phyloP scores from a whole-genome alignment of 2,888 invertebrate species.

The Amorpha juglandis region DNA sequence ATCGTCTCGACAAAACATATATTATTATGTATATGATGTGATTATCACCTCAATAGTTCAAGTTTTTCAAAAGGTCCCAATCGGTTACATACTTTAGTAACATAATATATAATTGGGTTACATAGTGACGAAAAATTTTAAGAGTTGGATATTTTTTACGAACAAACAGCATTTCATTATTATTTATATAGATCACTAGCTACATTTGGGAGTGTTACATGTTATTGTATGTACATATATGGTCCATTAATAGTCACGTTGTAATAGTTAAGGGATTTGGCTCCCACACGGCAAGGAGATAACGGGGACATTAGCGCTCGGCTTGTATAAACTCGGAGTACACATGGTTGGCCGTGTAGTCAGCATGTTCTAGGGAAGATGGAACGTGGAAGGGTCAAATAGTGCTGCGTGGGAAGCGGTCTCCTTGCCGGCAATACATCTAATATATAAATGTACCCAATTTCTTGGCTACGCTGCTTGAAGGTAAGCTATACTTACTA shows the following conservation, averaged over 20 bases:
- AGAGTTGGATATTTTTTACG: too few relatives aligned
- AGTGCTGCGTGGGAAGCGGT: conserved; percentile 60
- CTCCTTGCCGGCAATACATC: conserved; percentile 28
- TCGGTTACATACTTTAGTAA: too few relatives aligned
- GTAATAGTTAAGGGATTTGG: conserved; percentile 45
- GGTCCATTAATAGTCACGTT: conserved; percentile 38
- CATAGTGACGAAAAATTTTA: too few relatives aligned
- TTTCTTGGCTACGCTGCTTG: not conserved
- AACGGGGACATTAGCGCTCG: conserved; percentile 66
- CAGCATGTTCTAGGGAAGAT: conserved; percentile 46
- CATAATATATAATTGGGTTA: too few relatives aligned
- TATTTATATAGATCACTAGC: too few relatives aligned
- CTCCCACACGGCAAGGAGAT: conserved; percentile 49
- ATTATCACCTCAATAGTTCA: too few relatives aligned
- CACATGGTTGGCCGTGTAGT: conserved; percentile 55
- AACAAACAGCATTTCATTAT: too few relatives aligned
- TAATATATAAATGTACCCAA: conserved; percentile 5
- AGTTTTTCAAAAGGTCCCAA: too few relatives aligned
- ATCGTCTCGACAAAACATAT: not conserved
- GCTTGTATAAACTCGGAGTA: conserved; percentile 55
- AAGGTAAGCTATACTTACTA: not conserved
- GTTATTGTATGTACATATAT: conserved; percentile 28
- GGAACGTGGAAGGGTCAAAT: conserved; percentile 55
- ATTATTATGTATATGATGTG: too few relatives aligned
- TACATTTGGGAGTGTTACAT: conserved; percentile 31